Evolutionary conservation across 30 jellyfish, hydroid and myxozoan genomes (phyloP), one percentile per base, ranked within the genome.

Genomic region (Aurelia sp.): DNA sequence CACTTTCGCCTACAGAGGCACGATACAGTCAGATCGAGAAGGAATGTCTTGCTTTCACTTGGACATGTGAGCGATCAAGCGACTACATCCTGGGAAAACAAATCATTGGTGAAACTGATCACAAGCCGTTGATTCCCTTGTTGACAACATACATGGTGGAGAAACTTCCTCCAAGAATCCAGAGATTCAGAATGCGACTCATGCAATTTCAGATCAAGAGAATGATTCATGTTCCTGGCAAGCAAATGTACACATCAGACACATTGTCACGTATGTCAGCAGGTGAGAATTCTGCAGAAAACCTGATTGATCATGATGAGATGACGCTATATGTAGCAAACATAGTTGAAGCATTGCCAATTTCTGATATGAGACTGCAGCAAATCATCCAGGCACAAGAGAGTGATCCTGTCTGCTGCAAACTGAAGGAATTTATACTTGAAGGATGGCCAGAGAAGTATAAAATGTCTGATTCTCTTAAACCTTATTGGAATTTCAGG

Each of bases 191-290:
- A 80, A 80, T 80, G 90, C 21, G 90, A 65, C 90, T 67, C 73
- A 40, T 80, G 88, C 91, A 18, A 81, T 67, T 66, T 70, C 84
- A 66, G 76, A 53, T 81, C 85, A 81, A 67, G 65, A 47, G n/a
- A 22, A 67, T 79, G 20, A 79, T 16, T 22, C 77, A 81, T 66
- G 76, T 80, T 44, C 91, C 85, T 41, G 84, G 85, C 61, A 81
- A 81, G 85, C 84, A 68, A 81, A 81, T 81, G 85, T 66, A 81
- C 84, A 81, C 91, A 81, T 81, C 91, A 81, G 91, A 81, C 77
- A 81, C 91, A 51, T 67, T 65, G 77, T 81, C 88, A 63, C 7
- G 88, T 8, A 55, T 77, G 78, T 77, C 88, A 58, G 88, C 76
- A 33, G 38, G 0, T 77, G 78, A 22, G 60, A 35, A 48, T 55